A percentile compares a stretch with the other conserved stretches of the same genome.
phyloP scores from a whole-genome alignment of 2,888 invertebrate genomes.

The Philopedon plagiatum region DNA sequence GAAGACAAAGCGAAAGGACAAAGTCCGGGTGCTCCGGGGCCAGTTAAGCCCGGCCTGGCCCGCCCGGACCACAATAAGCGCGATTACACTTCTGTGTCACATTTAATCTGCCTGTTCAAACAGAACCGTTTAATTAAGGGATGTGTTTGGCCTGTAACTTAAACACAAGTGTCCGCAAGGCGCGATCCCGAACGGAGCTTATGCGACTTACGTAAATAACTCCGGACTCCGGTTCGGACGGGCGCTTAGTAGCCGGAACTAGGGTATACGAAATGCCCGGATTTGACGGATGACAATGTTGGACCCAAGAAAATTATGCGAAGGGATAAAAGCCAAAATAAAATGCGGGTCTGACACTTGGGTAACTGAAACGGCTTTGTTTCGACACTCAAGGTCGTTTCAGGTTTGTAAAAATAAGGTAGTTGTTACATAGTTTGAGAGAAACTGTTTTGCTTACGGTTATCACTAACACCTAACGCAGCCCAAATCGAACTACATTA shows the following conservation, averaged over 20 bases:
- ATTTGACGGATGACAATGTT: conserved; percentile 22
- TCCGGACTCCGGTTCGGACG: conserved; percentile 30
- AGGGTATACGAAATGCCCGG: conserved; percentile 5
- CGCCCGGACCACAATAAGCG: conserved; percentile 68
- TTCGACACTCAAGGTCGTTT: neutral
- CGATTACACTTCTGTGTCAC: conserved; percentile 70
- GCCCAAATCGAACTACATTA: too few relatives aligned
- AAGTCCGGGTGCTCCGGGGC: conserved; percentile 37
- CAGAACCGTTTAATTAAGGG: conserved; percentile 71
- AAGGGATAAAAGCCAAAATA: neutral
- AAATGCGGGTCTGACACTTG: conserved; percentile 5
- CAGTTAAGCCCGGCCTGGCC: conserved; percentile 55
- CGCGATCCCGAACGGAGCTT: conserved; percentile 55
- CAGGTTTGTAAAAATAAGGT: neutral
- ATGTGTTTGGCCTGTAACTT: conserved; percentile 69
- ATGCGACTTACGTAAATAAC: conserved; percentile 63
- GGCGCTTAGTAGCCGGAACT: conserved; percentile 43
- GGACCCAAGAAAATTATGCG: conserved; percentile 13
- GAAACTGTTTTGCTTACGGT: too few relatives aligned
- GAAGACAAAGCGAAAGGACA: conserved; percentile 38
- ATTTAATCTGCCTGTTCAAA: conserved; percentile 71
- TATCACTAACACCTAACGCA: too few relatives aligned
- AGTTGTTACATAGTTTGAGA: neutral
- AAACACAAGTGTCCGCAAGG: conserved; percentile 69
- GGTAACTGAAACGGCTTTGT: neutral